Base-by-base conservation (phyloP, 2,797 vertebrate species). In the Anniella stebbinsi region DNA sequence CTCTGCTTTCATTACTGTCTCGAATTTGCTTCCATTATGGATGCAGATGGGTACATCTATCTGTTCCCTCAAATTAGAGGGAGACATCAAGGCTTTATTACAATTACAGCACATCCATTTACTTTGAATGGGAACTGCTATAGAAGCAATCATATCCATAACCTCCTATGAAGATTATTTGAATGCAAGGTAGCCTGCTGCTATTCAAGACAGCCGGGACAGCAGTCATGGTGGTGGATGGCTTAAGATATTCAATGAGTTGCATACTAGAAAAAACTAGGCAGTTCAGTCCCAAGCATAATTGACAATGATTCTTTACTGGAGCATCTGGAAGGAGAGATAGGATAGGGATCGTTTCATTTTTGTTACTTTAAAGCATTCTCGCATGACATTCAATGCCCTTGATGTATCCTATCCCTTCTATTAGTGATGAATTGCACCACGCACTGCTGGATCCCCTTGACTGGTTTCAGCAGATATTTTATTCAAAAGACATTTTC, bases 341-440 rank as follows among this genome's bases (percentile, higher is more conserved):
- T 0, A 0, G 36, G 18, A 92, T 33, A 93, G 72, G 51, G 33
- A 70, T 91, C 0, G 84, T 92, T 92, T 94, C 87, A 90, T 33
- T 78, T 77, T 66, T 0, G 0, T 82, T 92, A 87, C 81, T 92
- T 86, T 51, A 92, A 89, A 48, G 70, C 25, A 69, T 87, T 88
- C 33, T 89, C 21, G 88, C 0, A 2, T 87, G 82, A 82, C 21
- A 41, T 90, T 86, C 25, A 89, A 48, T 86, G 63, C 83, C 89
- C 86, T 93, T 95, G 89, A 92, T 45, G 8, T 30, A 85, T 86
- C 67, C 84, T 75, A 15, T 86, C 85, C 23, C 51, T 92, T 38
- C 70, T 72, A 12, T 45, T 82, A 86, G 51, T 92, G 88, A 92
- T 28, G 25, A 84, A 92, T 45, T 85, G n/a, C 33, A 77, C 48